phyloP scores from a whole-genome alignment of 2,888 invertebrate species.

The Drosophila seclusa region DNA sequence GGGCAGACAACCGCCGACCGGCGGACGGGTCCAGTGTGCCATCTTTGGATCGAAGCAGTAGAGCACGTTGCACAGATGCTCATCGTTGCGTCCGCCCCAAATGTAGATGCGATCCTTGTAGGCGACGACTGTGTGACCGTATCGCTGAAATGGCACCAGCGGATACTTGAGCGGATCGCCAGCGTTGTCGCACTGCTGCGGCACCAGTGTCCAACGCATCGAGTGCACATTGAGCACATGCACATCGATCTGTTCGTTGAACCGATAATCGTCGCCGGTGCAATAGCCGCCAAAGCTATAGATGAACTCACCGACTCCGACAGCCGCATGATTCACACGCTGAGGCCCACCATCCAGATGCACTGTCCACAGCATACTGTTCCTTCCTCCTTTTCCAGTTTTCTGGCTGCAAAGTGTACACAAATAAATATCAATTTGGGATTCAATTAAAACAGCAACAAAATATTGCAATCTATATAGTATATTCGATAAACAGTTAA shows the following conservation, averaged over 20 bases:
- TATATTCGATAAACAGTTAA: neutral
- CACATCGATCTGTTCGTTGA: slow-evolving; percentile 93
- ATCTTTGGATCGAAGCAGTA: slow-evolving; percentile 92
- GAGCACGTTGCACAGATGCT: slow-evolving; percentile 90
- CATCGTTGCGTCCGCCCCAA: slow-evolving; percentile 97
- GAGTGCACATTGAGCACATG: slow-evolving; percentile 92
- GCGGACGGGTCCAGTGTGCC: slow-evolving; percentile 89
- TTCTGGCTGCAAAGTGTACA: slow-evolving; percentile 5
- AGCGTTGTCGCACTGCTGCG: slow-evolving; percentile 85
- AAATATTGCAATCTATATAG: neutral
- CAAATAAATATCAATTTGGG: neutral
- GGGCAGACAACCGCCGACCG: slow-evolving; percentile 89
- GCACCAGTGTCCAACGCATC: slow-evolving; percentile 86
- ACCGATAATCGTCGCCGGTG: slow-evolving; percentile 90
- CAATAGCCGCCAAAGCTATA: slow-evolving; percentile 97
- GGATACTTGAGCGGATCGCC: slow-evolving; percentile 85
- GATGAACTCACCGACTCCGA: slow-evolving; percentile 91
- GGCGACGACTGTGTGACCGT: slow-evolving; percentile 96
- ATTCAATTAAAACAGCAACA: neutral
- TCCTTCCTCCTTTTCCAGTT: slow-evolving; percentile 6
- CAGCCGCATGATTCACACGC: slow-evolving; percentile 96
- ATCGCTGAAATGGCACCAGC: slow-evolving; percentile 91
- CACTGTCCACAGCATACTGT: slow-evolving; percentile 92
- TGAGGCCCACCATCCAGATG: slow-evolving; percentile 95
- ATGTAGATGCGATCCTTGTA: slow-evolving; percentile 90